Conservation (phyloP, 2,113 vertebrate genomes). For the Pimephales promelas region DNA sequence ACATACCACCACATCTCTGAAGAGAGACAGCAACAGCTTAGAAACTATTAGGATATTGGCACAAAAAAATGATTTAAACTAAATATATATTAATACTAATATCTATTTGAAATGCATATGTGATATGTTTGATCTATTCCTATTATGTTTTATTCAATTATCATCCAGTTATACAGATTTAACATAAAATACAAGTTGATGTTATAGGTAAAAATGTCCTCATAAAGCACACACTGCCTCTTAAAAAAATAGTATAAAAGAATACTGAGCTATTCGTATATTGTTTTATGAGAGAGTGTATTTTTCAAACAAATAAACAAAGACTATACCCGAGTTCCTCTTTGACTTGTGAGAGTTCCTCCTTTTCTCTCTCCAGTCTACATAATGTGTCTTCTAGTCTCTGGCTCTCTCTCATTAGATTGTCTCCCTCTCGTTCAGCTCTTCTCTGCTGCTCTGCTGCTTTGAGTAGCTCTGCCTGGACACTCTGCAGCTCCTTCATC, state of each 20-base stretch:
- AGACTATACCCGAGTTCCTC: conserved; percentile 76
- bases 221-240: not conserved
- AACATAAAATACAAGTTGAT: not conserved
- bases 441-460: conserved; percentile 57
- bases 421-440: conserved; percentile 70
- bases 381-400: conserved; percentile 70
- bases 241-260: not conserved
- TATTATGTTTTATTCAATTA: not conserved
- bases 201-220: not conserved
- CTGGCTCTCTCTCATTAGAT: conserved; percentile 71
- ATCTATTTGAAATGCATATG: not conserved
- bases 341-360: conserved; percentile 72
- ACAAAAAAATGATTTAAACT: not conserved
- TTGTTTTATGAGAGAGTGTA: not conserved
- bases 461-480: conserved; percentile 61
- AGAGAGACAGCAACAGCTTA: not conserved
- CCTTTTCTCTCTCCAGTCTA: conserved; percentile 64
- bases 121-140: not conserved
- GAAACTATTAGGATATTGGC: not conserved
- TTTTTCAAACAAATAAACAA: conserved; percentile 8
- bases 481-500: conserved; percentile 67
- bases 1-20: conserved; percentile 73
- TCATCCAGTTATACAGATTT: not conserved
- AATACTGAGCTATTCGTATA: not conserved
- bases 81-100: not conserved